Evolutionary conservation across 1,140 invertebrate species (phyloP), one percentile per base, ranked within the genome.

Genomic region (Mesaphorura yosii): DNA sequence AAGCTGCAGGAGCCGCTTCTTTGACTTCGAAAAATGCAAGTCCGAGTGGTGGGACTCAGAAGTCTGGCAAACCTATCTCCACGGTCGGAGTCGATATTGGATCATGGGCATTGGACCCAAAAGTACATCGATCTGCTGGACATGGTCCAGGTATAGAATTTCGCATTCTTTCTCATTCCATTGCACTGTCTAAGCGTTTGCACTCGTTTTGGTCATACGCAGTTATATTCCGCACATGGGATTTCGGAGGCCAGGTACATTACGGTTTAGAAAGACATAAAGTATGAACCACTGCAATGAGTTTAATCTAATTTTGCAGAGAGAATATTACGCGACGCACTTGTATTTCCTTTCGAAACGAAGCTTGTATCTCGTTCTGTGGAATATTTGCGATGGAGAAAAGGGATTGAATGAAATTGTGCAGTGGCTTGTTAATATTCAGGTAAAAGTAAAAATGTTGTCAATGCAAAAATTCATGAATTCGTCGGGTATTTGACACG

Each of bases 161-260:
- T n/a, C n/a, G n/a, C n/a, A n/a, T n/a, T n/a, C n/a, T n/a, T n/a
- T n/a, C n/a, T n/a, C n/a, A n/a, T n/a, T n/a, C n/a, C n/a, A n/a
- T n/a, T n/a, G n/a, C n/a, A n/a, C n/a, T n/a, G n/a, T n/a, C n/a
- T n/a, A n/a, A n/a, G n/a, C n/a, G n/a, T n/a, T n/a, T n/a, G n/a
- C n/a, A n/a, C n/a, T n/a, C n/a, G n/a, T n/a, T n/a, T n/a, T n/a
- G n/a, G n/a, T n/a, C n/a, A n/a, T n/a, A n/a, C n/a, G n/a, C n/a
- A n/a, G 84, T 98, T 40, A 83, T 88, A n/a, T 98, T 99, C 72
- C 75, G 92, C 51, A 98, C 93, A 0, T 98, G 95, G 94, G 95
- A 98, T 71, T 98, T 98, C 75, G 93, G 92, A n/a, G 94, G 94
- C 0, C 92, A 96, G n/a, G n/a, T n/a, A n/a, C n/a, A n/a, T n/a